phyloP scores from a whole-genome alignment of 2,797 vertebrate species.

The Rhinogobio ventralis region DNA sequence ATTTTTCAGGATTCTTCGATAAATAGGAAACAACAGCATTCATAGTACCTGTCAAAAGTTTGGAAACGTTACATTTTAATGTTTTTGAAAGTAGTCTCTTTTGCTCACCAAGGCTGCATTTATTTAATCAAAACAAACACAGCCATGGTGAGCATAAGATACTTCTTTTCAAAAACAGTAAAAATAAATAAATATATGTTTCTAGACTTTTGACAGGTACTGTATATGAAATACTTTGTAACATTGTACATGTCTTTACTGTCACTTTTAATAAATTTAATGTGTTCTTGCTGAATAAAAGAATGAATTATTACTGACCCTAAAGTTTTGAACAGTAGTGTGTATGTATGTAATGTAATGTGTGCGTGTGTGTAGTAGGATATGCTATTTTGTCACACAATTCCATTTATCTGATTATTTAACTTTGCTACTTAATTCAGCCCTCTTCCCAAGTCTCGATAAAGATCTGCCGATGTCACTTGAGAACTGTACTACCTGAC shows the following conservation, averaged over 20 bases:
- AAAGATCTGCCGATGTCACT: constrained; percentile 43
- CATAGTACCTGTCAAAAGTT: not conserved
- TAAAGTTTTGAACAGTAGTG: not conserved
- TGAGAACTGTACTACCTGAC: constrained; percentile 41
- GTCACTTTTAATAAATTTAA: not conserved
- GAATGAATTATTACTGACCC: not conserved
- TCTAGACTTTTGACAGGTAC: not conserved
- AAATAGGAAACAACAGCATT: not conserved
- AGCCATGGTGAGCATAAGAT: not conserved
- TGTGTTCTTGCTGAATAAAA: not conserved
- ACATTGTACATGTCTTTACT: not conserved
- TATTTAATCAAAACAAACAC: not conserved
- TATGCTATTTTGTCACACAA: not conserved
- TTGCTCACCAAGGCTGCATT: not conserved
- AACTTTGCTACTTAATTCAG: constrained; percentile 33
- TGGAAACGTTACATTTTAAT: not conserved
- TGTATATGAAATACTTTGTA: not conserved
- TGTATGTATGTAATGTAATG: not conserved
- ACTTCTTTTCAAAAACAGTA: not conserved
- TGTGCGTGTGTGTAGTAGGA: not conserved
- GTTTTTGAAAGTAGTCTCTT: no score
- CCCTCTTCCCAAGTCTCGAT: constrained; percentile 38
- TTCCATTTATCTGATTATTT: constrained; percentile 32
- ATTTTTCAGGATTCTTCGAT: not conserved
- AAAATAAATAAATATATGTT: no score